A percentile compares a stretch with the other conserved stretches of the same genome.
Conservation (phyloP, 2,888 invertebrate genomes). For the Sacculina carcini region DNA sequence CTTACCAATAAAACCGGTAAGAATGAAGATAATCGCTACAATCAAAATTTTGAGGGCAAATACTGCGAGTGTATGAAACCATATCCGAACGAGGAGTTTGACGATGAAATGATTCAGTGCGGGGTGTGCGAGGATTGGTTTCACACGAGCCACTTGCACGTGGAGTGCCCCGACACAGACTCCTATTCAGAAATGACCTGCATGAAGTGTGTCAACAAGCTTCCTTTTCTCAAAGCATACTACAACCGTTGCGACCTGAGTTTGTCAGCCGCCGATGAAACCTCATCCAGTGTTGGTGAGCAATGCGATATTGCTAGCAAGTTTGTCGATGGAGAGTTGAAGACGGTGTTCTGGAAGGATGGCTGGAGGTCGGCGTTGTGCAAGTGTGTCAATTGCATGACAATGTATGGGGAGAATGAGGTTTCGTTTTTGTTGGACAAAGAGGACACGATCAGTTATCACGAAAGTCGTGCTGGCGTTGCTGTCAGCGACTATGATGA, state of each 20-base stretch:
- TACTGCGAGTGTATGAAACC: constrained; percentile 79
- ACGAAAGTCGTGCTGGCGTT: constrained; percentile 18
- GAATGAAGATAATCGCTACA: constrained; percentile 52
- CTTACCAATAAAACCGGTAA: constrained; percentile 31
- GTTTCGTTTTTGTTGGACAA: constrained; percentile 46
- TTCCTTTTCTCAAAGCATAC: constrained; percentile 26
- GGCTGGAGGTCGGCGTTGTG: constrained; percentile 41
- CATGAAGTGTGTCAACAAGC: constrained; percentile 41
- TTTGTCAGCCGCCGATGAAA: too few relatives aligned
- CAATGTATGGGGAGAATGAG: constrained; percentile 39
- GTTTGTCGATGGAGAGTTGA: neutral
- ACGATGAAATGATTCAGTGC: constrained; percentile 87
- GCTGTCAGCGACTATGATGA: constrained; percentile 33
- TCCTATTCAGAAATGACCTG: constrained; percentile 61
- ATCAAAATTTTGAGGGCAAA: constrained; percentile 76
- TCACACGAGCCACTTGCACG: constrained; percentile 28
- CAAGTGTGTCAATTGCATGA: constrained; percentile 21
- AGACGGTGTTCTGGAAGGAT: constrained; percentile 20
- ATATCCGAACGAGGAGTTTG: constrained; percentile 72
- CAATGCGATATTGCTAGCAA: neutral
- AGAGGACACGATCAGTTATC: constrained; percentile 55
- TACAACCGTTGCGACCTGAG: too few relatives aligned
- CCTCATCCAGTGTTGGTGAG: constrained; percentile 8
- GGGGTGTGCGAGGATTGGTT: constrained; percentile 94
- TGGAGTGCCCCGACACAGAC: constrained; percentile 18